Base-by-base conservation (phyloP, 2,113 vertebrate species). In the Calyptomena viridis region DNA sequence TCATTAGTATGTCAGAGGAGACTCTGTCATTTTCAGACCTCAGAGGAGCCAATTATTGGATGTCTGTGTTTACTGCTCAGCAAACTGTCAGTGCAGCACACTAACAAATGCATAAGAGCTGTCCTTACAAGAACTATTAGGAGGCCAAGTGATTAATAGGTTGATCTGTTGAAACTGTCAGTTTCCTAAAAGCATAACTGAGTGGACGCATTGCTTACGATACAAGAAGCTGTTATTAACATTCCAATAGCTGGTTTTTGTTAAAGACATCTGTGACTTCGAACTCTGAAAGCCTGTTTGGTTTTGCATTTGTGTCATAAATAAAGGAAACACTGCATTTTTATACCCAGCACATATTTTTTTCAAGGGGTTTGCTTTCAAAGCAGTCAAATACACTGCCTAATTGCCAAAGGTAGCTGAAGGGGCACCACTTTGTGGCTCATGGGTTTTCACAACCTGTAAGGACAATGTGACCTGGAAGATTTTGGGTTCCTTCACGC, bases 221-320 rank as follows among this genome's bases (percentile, higher is more conserved):
- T 92, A 95, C 76, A 84, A 86, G 95, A 66, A 90, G 76, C 82
- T 77, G 71, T 85, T 97, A 95, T 80, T 96, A 94, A 96, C 93
- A 95, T 97, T 95, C 95, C 93, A 95, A 93, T 94, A 89, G 85
- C 94, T 97, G 95, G 39, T 96, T 95, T 92, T 95, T 18, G 53
- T 96, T 97, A 96, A 95, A 93, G 91, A 95, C 95, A 94, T 95
- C 96, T 96, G 96, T 84, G 96, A 87, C 66, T 94, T 90, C 49
- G 56, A 87, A 84, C 92, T 72, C 79, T 90, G 92, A 96, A 97
- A 95, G 93, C 35, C 84, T 96, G 88, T 96, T 96, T 95, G 86
- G 82, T 94, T 96, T 95, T 93, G 80, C 53, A 62, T 90, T 96
- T 92, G 88, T 89, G 88, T 71, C 90, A 96, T 95, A 96, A 96